Percentiles rank a stretch among this genome's conserved stretches.
These are phyloP conservation scores for Argyra leucocephala DNA, from an alignment of 2,888 invertebrate genomes.

Conservation along the genomic window DNA sequence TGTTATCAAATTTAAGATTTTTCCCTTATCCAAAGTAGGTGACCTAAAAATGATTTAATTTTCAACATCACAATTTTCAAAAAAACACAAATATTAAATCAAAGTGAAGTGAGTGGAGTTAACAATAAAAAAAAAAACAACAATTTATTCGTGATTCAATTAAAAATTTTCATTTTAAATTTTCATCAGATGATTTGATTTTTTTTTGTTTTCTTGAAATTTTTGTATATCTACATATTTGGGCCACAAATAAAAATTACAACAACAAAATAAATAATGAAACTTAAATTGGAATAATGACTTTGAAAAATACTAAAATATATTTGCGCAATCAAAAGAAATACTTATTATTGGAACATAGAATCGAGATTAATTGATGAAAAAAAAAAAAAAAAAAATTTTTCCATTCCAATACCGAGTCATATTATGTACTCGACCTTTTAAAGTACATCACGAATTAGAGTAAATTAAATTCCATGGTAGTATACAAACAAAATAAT, in stretches of 20 bases:
- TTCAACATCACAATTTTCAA: no score
- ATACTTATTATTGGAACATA: no score
- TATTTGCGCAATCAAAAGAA: neutral
- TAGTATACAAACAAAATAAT: no score
- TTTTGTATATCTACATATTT: neutral
- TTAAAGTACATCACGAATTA: neutral
- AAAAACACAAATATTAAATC: no score
- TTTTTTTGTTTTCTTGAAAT: neutral
- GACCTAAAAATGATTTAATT: no score
- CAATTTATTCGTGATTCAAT: neutral
- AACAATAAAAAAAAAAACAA: neutral
- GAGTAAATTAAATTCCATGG: neutral
- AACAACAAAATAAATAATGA: no score
- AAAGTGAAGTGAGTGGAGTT: neutral
- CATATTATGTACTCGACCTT: neutral
- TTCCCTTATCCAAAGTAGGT: no score
- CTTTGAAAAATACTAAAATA: neutral
- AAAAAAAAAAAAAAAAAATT: neutral
- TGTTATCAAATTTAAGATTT: no score
- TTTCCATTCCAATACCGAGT: neutral
- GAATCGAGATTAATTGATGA: neutral
- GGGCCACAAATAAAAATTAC: neutral
- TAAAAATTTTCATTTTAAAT: neutral
- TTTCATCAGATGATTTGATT: neutral
- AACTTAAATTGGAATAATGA: slow-evolving; percentile 2